Conservation (phyloP, 2,888 invertebrate genomes). For the Campoplex capitator region DNA sequence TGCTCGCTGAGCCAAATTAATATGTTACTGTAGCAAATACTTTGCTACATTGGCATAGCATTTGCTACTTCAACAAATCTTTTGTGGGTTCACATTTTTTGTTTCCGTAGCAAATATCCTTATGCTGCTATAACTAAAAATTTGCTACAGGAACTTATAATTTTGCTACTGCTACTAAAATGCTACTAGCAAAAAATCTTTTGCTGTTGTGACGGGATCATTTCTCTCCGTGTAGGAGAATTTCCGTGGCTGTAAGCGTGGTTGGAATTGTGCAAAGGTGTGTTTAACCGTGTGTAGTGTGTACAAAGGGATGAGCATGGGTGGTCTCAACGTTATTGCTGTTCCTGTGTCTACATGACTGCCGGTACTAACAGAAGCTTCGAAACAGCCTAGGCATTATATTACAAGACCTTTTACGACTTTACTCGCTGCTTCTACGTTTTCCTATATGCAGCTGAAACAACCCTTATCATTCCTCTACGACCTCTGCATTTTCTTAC, state of each 20-base stretch:
- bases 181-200: too few relatives aligned
- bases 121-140: too few relatives aligned
- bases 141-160: too few relatives aligned
- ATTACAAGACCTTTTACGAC: conserved; percentile 61
- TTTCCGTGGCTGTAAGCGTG: background rate
- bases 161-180: too few relatives aligned
- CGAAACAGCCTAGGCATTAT: conserved; percentile 55
- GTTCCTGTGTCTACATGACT: conserved; percentile 48
- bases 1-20: too few relatives aligned
- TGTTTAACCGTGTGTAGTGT: conserved; percentile 6
- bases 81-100: too few relatives aligned
- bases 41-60: too few relatives aligned
- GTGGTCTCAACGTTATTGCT: conserved; percentile 54
- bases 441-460: conserved; percentile 41
- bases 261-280: background rate
- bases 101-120: too few relatives aligned
- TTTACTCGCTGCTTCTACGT: conserved; percentile 10
- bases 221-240: too few relatives aligned
- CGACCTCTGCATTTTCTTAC: conserved; percentile 9
- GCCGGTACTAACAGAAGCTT: conserved; percentile 43
- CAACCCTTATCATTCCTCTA: conserved; percentile 18
- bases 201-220: too few relatives aligned
- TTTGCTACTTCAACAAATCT: too few relatives aligned
- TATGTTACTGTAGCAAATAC: too few relatives aligned
- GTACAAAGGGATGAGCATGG: conserved; percentile 23